Percentiles rank a stretch among this genome's conserved stretches.
phyloP scores from a whole-genome alignment of 2,888 invertebrate species.

The Lepidochitona cinerea region DNA sequence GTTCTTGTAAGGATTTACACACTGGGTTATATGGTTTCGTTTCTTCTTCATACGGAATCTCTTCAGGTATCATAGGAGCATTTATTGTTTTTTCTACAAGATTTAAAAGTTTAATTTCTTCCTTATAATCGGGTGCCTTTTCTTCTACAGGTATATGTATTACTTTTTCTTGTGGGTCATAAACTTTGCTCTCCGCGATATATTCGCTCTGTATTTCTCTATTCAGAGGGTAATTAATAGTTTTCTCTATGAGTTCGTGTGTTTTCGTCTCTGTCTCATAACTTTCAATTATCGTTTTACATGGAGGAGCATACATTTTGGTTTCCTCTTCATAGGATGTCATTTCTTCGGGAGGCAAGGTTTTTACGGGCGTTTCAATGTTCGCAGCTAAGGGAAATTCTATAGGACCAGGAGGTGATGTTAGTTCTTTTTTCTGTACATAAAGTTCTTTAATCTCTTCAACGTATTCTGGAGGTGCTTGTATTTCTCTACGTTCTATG shows the following conservation, averaged over 20 bases:
- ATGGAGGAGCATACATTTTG: background rate
- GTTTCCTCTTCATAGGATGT: background rate
- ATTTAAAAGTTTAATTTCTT: background rate
- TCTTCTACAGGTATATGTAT: background rate
- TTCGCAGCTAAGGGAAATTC: no score
- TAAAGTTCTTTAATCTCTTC: background rate
- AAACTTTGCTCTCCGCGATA: background rate
- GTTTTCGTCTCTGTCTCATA: background rate
- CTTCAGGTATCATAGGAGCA: background rate
- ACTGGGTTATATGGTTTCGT: background rate
- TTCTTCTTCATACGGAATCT: background rate
- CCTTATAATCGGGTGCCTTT: background rate
- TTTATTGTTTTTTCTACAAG: background rate
- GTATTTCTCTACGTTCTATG: background rate
- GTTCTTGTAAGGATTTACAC: no score
- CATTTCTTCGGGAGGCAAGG: no score
- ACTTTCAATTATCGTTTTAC: background rate
- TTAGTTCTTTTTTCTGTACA: no score
- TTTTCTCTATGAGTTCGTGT: background rate
- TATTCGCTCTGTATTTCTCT: background rate
- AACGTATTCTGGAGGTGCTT: background rate
- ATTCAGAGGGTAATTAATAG: background rate
- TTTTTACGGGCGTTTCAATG: no score
- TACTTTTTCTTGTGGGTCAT: background rate
- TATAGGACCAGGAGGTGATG: no score